These are phyloP conservation scores for Crax fasciolata DNA, from an alignment of 2,797 vertebrate genomes.

Conservation along the genomic window DNA sequence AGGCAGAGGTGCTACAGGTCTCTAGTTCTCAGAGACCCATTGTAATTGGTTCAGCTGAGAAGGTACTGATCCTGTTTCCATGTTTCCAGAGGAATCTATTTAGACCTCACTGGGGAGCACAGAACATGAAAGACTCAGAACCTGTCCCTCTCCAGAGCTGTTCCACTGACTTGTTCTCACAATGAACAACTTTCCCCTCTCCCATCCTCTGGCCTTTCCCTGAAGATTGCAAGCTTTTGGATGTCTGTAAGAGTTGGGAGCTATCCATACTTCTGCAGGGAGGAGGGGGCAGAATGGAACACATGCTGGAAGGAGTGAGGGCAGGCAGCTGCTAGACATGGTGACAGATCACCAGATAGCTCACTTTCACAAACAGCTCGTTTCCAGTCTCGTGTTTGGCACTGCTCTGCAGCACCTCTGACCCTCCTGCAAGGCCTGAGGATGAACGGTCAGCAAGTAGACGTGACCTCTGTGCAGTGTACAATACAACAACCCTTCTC, in stretches of 20 bases:
- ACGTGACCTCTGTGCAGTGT: neutral
- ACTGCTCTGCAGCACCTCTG: neutral
- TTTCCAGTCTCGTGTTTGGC: neutral
- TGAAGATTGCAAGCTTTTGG: neutral
- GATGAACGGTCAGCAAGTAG: too few species aligned
- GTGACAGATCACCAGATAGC: too few species aligned
- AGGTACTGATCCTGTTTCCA: fast-evolving
- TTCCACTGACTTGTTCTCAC: neutral
- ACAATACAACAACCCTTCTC: neutral
- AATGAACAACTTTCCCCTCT: neutral
- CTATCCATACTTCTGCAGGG: neutral
- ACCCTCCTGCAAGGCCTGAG: neutral
- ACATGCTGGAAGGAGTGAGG: neutral
- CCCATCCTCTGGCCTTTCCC: neutral
- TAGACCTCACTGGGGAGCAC: neutral
- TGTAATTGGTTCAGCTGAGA: neutral
- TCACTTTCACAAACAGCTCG: neutral
- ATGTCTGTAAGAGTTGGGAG: too few species aligned
- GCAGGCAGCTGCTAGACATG: neutral
- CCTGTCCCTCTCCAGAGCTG: neutral
- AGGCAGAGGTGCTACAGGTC: neutral
- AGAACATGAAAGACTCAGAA: neutral
- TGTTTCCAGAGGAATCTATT: neutral
- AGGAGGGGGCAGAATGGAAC: neutral
- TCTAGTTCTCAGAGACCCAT: neutral